Percentiles rank a stretch among this genome's conserved stretches.
phyloP scores from a whole-genome alignment of 2,113 vertebrate species.

The Oxyura jamaicensis region DNA sequence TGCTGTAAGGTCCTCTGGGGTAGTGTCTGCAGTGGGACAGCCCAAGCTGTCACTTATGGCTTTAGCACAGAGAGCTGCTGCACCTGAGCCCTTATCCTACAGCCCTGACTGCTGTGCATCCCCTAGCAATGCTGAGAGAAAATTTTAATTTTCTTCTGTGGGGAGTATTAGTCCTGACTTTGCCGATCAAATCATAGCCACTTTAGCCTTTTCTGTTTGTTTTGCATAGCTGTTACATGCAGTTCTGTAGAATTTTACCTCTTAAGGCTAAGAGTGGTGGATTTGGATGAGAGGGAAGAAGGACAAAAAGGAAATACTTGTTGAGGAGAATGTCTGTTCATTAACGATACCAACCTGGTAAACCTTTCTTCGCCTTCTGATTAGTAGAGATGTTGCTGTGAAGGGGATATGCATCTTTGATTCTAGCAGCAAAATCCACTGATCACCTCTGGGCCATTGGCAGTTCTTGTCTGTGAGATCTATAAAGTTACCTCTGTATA shows the following conservation, averaged over 20 bases:
- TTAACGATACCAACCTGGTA: not conserved
- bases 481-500: not conserved
- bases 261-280: not conserved
- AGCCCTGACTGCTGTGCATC: not conserved
- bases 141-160: not conserved
- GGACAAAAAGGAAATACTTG: not conserved
- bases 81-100: not conserved
- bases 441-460: not conserved
- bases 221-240: not conserved
- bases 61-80: not conserved
- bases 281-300: not conserved
- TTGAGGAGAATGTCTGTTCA: not conserved
- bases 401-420: not conserved
- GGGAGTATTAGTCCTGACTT: not conserved
- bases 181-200: not conserved
- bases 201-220: not conserved
- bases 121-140: not conserved
- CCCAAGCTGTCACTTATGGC: not conserved
- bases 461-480: not conserved
- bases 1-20: not conserved
- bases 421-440: conserved; percentile 26
- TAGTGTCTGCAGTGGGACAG: not conserved
- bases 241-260: not conserved
- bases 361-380: not conserved
- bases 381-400: conserved; percentile 9